Percentiles rank a stretch among this genome's conserved stretches.
These are phyloP conservation scores for Adelges cooleyi DNA, from an alignment of 1,140 invertebrate species.

Conservation along the genomic window DNA sequence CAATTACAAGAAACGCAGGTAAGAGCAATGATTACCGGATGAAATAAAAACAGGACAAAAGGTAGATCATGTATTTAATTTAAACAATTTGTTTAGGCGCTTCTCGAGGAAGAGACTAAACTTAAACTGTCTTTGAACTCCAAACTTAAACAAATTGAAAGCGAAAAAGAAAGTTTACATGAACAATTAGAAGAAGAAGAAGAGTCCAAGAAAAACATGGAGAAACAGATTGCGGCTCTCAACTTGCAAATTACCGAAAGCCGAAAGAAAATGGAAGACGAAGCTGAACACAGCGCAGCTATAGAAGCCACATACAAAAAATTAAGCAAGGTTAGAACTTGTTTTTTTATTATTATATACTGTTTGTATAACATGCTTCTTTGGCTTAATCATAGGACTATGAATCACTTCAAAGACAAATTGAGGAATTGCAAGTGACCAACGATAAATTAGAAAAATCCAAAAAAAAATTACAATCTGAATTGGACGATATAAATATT, in stretches of 20 bases:
- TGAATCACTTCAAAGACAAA: conserved; percentile 70
- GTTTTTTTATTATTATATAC: conserved; percentile 2
- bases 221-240: conserved; percentile 67
- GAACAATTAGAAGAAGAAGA: conserved; percentile 95
- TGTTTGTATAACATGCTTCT: conserved; percentile 10
- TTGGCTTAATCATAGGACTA: too few species aligned
- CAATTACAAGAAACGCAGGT: conserved; percentile 71
- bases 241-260: conserved; percentile 68
- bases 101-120: conserved; percentile 87
- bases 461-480: conserved; percentile 93
- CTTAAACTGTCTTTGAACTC: conserved; percentile 83
- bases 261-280: conserved; percentile 90
- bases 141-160: conserved; percentile 74
- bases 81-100: conserved; percentile 42
- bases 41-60: too few species aligned
- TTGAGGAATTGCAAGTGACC: conserved; percentile 77
- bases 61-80: background rate
- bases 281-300: conserved; percentile 63
- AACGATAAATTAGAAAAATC: conserved; percentile 93
- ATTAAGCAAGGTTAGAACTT: conserved; percentile 46
- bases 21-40: conserved; percentile 11
- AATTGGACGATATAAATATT: conserved; percentile 78
- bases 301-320: conserved; percentile 89
- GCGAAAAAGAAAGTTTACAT: conserved; percentile 71
- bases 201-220: conserved; percentile 70